Base-by-base conservation (phyloP, 1,140 invertebrate genomes). In the Micrasema minimum region DNA sequence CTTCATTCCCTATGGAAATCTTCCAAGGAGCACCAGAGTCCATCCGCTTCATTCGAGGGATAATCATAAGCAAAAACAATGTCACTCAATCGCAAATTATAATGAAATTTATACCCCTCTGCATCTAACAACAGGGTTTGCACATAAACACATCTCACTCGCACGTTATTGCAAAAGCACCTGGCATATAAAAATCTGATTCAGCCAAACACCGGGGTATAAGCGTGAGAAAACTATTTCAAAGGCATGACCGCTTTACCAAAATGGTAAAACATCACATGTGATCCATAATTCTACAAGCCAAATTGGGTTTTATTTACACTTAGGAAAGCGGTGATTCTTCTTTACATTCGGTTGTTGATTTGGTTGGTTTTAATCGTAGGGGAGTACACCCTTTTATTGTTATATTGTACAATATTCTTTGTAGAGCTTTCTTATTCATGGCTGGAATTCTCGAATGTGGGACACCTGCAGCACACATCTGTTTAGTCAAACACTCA, bases 331-430 rank as follows among this genome's bases (percentile, higher is more conserved):
- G n/a, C n/a, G n/a, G n/a, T n/a, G n/a, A n/a, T n/a, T n/a, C n/a
- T n/a, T n/a, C n/a, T n/a, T n/a, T n/a, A n/a, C n/a, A n/a, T n/a
- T n/a, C n/a, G n/a, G 11, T 6, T 7, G 11, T 31, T 53, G 14
- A 38, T 61, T 48, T 48, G 18, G 4, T 1, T 9, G 37, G 64
- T 59, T 66, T 59, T 14, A 22, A 23, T 14, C 11, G n/a, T 35
- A 20, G 14, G 48, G 35, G 41, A 46, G 41, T 38, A 35, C 71
- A 72, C 64, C 65, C 71, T 72, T 68, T 72, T 68, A 72, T 72
- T 72, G 71, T 72, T 67, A 67, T 72, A 72, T 72, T 72, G 65
- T 72, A 72, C 71, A 72, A 72, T 72, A 72, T 72, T 66, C 45
- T 68, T 61, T 68, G 53, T 68, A 64, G 57, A 57, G 65, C 38